Evolutionary conservation across 1,140 invertebrate genomes (phyloP).

Genomic region (Listronotus oregonensis): DNA sequence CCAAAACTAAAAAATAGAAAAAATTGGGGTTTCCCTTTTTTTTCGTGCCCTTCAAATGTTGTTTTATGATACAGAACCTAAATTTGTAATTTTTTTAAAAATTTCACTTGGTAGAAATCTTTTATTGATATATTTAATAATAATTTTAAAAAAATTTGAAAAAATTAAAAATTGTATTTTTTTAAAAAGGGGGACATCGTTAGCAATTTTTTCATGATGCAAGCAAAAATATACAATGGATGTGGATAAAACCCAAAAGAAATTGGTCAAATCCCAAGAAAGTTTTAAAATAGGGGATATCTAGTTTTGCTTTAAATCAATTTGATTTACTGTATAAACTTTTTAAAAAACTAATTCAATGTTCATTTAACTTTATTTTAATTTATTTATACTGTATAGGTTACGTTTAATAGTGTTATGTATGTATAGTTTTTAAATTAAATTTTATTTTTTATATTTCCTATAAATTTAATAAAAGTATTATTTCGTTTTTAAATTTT

Average conservation of each 20-base stretch:
- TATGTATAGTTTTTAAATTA: constrained; percentile 25
- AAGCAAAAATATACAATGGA: constrained; percentile 92
- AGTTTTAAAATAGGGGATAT: constrained; percentile 88
- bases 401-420: constrained; percentile 20
- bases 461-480: background rate
- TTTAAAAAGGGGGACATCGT: constrained; percentile 74
- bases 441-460: constrained; percentile 12
- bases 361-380: constrained; percentile 18
- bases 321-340: constrained; percentile 16
- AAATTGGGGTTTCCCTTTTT: too few relatives aligned
- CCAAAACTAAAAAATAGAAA: too few relatives aligned
- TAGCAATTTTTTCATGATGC: constrained; percentile 95
- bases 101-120: too few relatives aligned
- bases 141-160: too few relatives aligned
- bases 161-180: too few relatives aligned
- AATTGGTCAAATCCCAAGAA: constrained; percentile 92
- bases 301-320: constrained; percentile 58
- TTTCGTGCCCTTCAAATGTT: too few relatives aligned
- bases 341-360: constrained; percentile 1
- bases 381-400: constrained; percentile 26
- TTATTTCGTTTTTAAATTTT: background rate
- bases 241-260: constrained; percentile 83
- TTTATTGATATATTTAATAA: too few relatives aligned
- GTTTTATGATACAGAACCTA: too few relatives aligned
- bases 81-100: too few relatives aligned